These are phyloP conservation scores for Gymnobelideus leadbeateri DNA, from an alignment of 2,113 vertebrate species.

Conservation along the genomic window DNA sequence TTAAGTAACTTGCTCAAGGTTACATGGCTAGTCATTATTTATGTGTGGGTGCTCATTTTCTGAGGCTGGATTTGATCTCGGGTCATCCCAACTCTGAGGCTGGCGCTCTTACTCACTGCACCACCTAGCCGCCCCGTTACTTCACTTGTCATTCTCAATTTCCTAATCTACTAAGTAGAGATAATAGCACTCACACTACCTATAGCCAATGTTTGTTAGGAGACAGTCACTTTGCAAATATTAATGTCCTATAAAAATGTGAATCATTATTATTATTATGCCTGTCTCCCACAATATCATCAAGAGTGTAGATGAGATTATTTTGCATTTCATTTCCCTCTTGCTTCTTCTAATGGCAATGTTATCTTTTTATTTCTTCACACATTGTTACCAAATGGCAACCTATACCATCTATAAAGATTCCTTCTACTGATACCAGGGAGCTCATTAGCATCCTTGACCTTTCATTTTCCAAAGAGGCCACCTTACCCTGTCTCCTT, in stretches of 20 bases:
- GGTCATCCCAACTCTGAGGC: too few species aligned
- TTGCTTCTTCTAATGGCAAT: not conserved
- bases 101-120: too few species aligned
- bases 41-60: too few species aligned
- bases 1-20: too few species aligned
- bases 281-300: not conserved
- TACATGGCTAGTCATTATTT: too few species aligned
- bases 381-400: constrained; percentile 21
- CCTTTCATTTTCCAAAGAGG: not conserved
- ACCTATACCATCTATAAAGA: constrained; percentile 15
- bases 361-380: constrained; percentile 5
- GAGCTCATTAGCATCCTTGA: not conserved
- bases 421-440: not conserved
- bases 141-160: not conserved
- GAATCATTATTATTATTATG: not conserved
- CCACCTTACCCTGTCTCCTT: not conserved
- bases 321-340: not conserved
- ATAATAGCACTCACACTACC: not conserved
- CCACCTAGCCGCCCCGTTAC: too few species aligned
- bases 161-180: not conserved
- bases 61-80: too few species aligned
- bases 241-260: not conserved
- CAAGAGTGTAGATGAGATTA: not conserved
- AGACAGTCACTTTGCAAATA: not conserved
- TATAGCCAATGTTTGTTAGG: not conserved